Conservation (phyloP, 2,888 invertebrate species). For the Ornithoptera priamus region DNA sequence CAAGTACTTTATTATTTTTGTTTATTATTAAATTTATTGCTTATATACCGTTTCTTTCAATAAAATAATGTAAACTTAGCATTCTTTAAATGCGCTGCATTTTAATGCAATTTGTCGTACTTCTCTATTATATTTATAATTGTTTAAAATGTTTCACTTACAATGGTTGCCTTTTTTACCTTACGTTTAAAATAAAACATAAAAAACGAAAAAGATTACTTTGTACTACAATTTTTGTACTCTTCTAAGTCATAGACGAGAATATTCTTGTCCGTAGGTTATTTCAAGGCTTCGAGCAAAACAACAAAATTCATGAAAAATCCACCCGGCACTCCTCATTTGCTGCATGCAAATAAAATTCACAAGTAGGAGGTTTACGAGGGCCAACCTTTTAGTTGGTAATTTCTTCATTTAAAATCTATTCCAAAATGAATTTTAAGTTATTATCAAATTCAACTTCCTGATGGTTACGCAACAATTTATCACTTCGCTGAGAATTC, state of each 20-base stretch:
- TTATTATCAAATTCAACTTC: background rate
- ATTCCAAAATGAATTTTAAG: conserved; percentile 1
- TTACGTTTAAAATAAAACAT: background rate
- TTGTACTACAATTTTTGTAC: conserved; percentile 16
- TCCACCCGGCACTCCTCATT: conserved; percentile 72
- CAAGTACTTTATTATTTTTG: conserved; percentile 49
- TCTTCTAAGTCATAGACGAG: conserved; percentile 34
- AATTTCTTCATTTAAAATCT: conserved; percentile 49
- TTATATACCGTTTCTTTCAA: background rate
- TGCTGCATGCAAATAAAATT: conserved; percentile 76
- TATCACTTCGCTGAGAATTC: background rate
- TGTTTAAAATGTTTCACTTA: conserved; percentile 5
- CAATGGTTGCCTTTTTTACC: conserved; percentile 4
- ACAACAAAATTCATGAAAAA: conserved; percentile 74
- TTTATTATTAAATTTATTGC: conserved; percentile 7
- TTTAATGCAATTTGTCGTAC: background rate
- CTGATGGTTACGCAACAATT: background rate
- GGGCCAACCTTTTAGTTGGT: conserved; percentile 50
- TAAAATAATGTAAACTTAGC: background rate
- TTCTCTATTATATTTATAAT: background rate
- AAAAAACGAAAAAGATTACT: background rate
- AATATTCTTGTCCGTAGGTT: conserved; percentile 71
- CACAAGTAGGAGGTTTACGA: conserved; percentile 66
- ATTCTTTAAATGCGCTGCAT: background rate
- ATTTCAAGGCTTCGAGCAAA: conserved; percentile 63